A percentile compares a stretch with the other conserved stretches of the same genome.
These are phyloP conservation scores for Lethocerus indicus DNA, from an alignment of 1,140 invertebrate species.

Conservation along the genomic window DNA sequence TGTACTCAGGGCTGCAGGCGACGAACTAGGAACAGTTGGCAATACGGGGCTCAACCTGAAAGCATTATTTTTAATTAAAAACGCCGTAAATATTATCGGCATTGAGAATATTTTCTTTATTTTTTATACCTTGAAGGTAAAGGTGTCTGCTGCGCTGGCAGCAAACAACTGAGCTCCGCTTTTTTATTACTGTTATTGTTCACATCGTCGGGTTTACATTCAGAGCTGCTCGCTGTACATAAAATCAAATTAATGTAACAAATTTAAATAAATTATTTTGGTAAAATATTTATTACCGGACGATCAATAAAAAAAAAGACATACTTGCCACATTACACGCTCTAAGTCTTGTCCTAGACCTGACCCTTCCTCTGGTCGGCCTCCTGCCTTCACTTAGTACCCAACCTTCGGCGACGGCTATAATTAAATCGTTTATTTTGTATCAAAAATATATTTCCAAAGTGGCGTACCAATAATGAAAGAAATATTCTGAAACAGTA, in stretches of 20 bases:
- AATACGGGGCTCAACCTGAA: slow-evolving; percentile 23
- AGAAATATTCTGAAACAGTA: too few species aligned
- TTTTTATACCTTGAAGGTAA: background rate
- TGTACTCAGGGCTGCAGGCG: slow-evolving; percentile 11
- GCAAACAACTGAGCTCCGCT: slow-evolving; percentile 33
- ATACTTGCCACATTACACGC: background rate
- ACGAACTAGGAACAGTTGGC: slow-evolving; percentile 10
- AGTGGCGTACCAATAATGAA: too few species aligned
- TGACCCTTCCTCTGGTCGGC: slow-evolving; percentile 4
- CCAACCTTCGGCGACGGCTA: background rate
- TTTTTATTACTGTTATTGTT: slow-evolving; percentile 16
- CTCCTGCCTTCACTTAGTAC: slow-evolving; percentile 4
- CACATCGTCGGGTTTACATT: slow-evolving; percentile 14
- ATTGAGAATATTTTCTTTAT: background rate
- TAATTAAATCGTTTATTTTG: background rate
- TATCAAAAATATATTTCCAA: background rate
- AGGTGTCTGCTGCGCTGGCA: slow-evolving; percentile 36
- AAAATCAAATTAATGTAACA: too few species aligned
- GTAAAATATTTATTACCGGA: too few species aligned
- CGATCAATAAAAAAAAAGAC: too few species aligned
- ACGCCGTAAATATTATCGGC: background rate
- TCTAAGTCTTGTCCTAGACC: background rate
- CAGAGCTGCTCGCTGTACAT: background rate
- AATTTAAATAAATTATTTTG: too few species aligned
- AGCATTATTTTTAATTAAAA: background rate